Percentiles rank a stretch among this genome's conserved stretches.
phyloP scores from a whole-genome alignment of 1,140 invertebrate species.

The Polyergus mexicanus region DNA sequence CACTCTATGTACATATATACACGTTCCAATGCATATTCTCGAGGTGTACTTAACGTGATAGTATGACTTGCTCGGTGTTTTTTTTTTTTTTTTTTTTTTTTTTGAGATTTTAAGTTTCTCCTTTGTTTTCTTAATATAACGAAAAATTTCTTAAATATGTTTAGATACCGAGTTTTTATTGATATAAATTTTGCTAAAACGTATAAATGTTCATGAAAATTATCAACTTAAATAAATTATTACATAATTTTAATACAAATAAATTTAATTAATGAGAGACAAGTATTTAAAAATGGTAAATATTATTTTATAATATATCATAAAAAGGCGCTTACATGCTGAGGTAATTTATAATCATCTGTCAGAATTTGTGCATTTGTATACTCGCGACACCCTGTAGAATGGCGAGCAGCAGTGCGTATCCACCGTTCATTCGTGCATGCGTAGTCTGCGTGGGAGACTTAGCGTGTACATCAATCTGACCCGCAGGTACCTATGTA shows the following conservation, averaged over 20 bases:
- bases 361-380: neutral
- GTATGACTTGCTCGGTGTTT: neutral
- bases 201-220: neutral
- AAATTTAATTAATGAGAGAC: neutral
- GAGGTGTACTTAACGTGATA: neutral
- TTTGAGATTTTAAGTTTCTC: neutral
- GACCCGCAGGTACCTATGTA: conserved; percentile 64
- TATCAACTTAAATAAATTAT: conserved; percentile 9
- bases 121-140: neutral
- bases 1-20: conserved; percentile 6
- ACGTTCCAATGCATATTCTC: neutral
- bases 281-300: neutral
- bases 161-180: neutral
- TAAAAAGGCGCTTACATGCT: neutral
- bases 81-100: neutral
- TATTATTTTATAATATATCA: neutral
- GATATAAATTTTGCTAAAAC: too few relatives aligned
- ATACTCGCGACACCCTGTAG: conserved; percentile 50
- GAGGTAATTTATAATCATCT: neutral
- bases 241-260: neutral
- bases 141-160: neutral
- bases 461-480: conserved; percentile 69
- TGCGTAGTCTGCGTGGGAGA: conserved; percentile 70
- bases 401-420: conserved; percentile 70
- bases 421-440: conserved; percentile 73